Percentiles rank a stretch among this genome's conserved stretches.
phyloP scores from a whole-genome alignment of 2,113 vertebrate species.

The Chunga burmeisteri region DNA sequence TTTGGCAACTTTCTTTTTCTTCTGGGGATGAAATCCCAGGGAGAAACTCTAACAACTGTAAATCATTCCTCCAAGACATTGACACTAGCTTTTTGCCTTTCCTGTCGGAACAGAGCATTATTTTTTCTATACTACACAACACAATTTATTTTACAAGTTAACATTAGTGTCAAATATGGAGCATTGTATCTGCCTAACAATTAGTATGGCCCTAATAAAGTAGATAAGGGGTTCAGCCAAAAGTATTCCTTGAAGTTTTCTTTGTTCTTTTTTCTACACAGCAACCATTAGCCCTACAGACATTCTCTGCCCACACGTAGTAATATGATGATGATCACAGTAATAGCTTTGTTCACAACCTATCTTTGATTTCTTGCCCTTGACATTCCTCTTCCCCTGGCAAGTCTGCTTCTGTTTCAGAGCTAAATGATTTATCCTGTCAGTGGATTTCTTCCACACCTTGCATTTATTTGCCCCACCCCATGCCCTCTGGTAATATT shows the following conservation, averaged over 20 bases:
- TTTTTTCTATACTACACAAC: background rate
- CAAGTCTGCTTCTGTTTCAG: constrained; percentile 15
- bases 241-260: background rate
- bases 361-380: constrained; percentile 33
- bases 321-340: constrained; percentile 21
- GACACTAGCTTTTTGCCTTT: background rate
- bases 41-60: background rate
- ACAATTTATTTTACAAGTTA: background rate
- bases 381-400: constrained; percentile 4
- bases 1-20: background rate
- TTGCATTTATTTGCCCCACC: background rate
- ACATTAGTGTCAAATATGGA: background rate
- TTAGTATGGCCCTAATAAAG: background rate
- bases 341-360: constrained; percentile 2
- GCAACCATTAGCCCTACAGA: background rate
- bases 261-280: background rate
- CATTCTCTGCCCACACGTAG: background rate
- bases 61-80: background rate
- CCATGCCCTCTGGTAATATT: background rate
- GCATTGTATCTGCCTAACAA: background rate
- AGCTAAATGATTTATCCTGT: constrained; percentile 20
- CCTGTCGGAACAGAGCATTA: background rate
- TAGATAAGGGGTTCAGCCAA: background rate
- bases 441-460: background rate
- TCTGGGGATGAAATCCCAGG: background rate